Conservation (phyloP, 2,888 invertebrate genomes). For the Boloria selene region DNA sequence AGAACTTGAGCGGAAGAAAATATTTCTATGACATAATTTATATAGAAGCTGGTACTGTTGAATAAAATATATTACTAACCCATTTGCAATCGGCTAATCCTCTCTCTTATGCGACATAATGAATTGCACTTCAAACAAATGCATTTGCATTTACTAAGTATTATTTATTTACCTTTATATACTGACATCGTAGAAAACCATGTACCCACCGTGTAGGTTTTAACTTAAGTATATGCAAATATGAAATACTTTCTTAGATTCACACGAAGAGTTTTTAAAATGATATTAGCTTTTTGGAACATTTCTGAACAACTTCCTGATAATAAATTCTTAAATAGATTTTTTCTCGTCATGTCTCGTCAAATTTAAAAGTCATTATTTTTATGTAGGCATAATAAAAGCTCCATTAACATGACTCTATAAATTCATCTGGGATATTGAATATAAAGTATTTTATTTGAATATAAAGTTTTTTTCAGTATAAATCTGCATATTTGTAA, state of each 20-base stretch:
- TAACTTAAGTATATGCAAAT: too few relatives aligned
- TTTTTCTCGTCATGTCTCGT: constrained; percentile 1
- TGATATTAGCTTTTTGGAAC: too few relatives aligned
- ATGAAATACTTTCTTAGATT: too few relatives aligned
- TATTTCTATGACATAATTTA: constrained; percentile 16
- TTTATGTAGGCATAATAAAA: not conserved
- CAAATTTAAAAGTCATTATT: not conserved
- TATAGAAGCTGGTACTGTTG: constrained; percentile 16
- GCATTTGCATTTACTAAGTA: constrained; percentile 4
- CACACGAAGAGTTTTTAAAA: too few relatives aligned
- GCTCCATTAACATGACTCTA: not conserved
- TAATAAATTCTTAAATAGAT: not conserved
- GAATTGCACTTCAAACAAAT: constrained; percentile 31
- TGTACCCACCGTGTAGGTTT: too few relatives aligned
- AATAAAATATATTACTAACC: constrained; percentile 26
- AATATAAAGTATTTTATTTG: too few relatives aligned
- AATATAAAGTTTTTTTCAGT: too few relatives aligned
- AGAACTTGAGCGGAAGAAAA: not conserved
- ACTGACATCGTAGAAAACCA: not conserved
- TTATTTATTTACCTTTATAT: constrained; percentile 2
- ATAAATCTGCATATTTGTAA: too few relatives aligned
- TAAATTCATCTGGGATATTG: too few relatives aligned
- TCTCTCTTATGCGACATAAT: constrained; percentile 25
- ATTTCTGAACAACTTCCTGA: too few relatives aligned
- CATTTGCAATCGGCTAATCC: constrained; percentile 23